Conservation (phyloP, 2,113 vertebrate species). For the Emydura subglobosa region DNA sequence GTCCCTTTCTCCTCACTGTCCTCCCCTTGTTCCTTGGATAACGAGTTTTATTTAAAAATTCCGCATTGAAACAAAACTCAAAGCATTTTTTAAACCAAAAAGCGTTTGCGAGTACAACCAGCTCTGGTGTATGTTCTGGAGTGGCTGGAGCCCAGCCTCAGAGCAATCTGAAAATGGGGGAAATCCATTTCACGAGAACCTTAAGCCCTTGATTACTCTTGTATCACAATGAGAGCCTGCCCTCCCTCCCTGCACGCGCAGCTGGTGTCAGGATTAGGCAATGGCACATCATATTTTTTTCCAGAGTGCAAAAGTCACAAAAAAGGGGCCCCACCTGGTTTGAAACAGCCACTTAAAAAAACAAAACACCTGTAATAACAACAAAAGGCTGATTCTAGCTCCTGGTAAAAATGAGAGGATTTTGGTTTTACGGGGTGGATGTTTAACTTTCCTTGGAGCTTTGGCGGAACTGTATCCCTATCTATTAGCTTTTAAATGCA, state of each 20-base stretch:
- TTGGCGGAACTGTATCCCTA: background rate
- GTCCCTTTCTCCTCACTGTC: constrained; percentile 10
- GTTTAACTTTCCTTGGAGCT: background rate
- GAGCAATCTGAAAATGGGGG: background rate
- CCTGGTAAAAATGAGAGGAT: accelerated
- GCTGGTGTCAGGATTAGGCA: background rate
- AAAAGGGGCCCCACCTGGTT: background rate
- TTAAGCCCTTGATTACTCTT: constrained; percentile 1
- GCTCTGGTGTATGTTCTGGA: background rate
- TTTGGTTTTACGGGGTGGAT: background rate
- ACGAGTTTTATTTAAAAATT: constrained; percentile 54
- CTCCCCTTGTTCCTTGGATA: constrained; percentile 47
- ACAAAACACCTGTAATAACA: background rate
- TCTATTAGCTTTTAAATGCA: background rate
- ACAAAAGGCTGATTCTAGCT: background rate
- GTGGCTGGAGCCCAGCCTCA: background rate
- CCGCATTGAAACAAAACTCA: constrained; percentile 30
- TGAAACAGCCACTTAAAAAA: accelerated
- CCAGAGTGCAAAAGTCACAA: background rate
- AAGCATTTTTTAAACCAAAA: constrained; percentile 33
- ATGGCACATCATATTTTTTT: background rate
- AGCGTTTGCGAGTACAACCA: background rate
- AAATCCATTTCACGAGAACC: background rate
- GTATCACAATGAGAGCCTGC: constrained; percentile 38
- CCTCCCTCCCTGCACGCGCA: background rate